These are phyloP conservation scores for Chiloscyllium plagiosum DNA, from an alignment of 2,113 vertebrate genomes.

Conservation along the genomic window DNA sequence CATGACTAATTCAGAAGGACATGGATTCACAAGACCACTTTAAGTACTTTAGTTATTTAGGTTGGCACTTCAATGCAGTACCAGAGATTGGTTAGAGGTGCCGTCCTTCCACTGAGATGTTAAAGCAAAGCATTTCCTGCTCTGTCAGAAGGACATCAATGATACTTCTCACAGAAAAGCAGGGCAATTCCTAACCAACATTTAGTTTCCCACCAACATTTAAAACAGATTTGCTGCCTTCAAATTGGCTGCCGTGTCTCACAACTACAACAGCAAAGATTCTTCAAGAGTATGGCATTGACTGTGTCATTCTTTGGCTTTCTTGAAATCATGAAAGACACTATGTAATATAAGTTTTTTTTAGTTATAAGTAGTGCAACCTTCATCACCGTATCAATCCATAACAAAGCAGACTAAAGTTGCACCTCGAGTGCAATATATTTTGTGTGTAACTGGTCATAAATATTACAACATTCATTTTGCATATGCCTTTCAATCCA, in stretches of 20 bases:
- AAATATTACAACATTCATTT: neutral
- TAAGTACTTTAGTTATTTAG: neutral
- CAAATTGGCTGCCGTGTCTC: neutral
- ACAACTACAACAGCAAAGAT: neutral
- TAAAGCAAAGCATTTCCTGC: neutral
- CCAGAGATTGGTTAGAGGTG: neutral
- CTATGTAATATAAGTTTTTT: neutral
- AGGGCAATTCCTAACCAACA: neutral
- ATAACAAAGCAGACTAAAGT: neutral
- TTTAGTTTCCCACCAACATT: neutral
- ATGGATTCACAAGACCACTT: neutral
- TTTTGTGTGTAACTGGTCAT: neutral
- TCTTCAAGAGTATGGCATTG: neutral
- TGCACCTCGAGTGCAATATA: neutral
- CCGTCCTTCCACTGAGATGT: too few species aligned
- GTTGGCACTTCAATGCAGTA: neutral
- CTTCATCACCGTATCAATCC: neutral
- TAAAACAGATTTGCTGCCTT: neutral
- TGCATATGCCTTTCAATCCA: neutral
- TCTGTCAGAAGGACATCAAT: neutral
- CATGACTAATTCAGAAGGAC: neutral
- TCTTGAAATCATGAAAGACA: neutral
- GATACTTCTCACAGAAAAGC: neutral
- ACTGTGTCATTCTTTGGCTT: neutral
- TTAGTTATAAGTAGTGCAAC: neutral